Evolutionary conservation across 30 jellyfish, hydroid and myxozoan species (phyloP), one percentile per base, ranked within the genome.

Genomic region (Chrysaora quinquecirrha): DNA sequence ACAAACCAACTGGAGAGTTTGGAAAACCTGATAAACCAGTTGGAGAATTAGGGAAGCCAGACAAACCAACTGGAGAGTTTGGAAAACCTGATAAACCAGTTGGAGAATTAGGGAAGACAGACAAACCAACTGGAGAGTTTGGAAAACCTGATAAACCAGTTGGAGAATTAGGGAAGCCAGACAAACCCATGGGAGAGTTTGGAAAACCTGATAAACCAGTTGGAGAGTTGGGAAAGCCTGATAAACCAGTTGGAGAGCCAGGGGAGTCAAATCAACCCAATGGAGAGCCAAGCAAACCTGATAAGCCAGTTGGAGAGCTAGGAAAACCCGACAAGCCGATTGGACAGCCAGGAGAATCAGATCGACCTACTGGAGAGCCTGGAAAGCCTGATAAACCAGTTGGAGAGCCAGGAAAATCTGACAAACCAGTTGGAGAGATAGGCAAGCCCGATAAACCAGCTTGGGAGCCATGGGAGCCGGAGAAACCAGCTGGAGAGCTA

Each of bases 41-140:
- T 63, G 32, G 69, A 19, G 28, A 61, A 21, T 52, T 43, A 43
- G 58, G 58, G 16, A 76, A 76, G 34, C 89, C 89, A 24, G 89
- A 64, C 0, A 76, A 76, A 33, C 72, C 48, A 62, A 30, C 46
- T 6, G 81, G 29, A 19, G 82, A 31, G 49, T 16, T 43, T 43
- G 58, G 58, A 43, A 43, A 33, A 48, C 82, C 89, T 1, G 82
- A 46, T 0, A 52, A 49, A n/a, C 80, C 64, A 30, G n/a, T 20
- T 48, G 64, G 64, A 35, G 72, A 76, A 27, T 16, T 43, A 43
- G 58, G 58, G 16, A 43, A 43, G 16, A 9, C 58, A 16, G 58
- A 43, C 16, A 43, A 43, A 43, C 58, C 58, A 6, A 9, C 16
- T 43, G 58, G 58, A 6, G 58, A 43, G 58, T 16, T 43, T 43